phyloP scores from a whole-genome alignment of 2,113 vertebrate genomes.

The Ancistrus triradiatus region DNA sequence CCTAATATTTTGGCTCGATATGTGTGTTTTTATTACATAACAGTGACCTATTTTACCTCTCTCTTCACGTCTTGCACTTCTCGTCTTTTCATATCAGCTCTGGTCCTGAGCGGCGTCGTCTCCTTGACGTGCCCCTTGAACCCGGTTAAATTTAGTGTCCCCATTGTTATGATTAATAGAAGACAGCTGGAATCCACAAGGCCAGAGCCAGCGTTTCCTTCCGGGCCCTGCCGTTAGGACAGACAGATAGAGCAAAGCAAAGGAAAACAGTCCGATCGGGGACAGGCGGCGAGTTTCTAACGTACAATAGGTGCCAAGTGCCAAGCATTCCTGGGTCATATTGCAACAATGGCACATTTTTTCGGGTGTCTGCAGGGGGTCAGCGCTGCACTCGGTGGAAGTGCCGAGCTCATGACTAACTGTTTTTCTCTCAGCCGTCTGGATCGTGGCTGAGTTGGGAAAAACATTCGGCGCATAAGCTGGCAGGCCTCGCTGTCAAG shows the following conservation, averaged over 20 bases:
- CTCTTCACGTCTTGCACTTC: no score
- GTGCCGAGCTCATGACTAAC: not conserved
- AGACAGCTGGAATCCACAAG: conserved; percentile 39
- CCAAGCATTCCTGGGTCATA: conserved; percentile 44
- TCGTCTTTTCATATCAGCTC: no score
- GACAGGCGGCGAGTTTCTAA: conserved; percentile 20
- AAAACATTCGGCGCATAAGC: not conserved
- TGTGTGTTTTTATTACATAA: no score
- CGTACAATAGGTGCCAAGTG: conserved; percentile 52
- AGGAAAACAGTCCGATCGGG: not conserved
- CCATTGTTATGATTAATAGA: conserved; percentile 55
- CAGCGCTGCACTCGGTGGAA: not conserved
- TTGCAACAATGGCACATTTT: conserved; percentile 28
- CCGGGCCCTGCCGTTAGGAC: conserved; percentile 14
- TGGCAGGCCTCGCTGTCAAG: not conserved
- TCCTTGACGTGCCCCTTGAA: conserved; percentile 36
- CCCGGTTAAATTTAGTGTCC: conserved; percentile 45
- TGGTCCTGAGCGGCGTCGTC: not conserved
- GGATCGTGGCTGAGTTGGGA: not conserved
- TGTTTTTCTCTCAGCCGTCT: conserved; percentile 1
- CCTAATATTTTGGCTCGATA: no score
- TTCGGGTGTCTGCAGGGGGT: not conserved
- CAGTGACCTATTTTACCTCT: no score
- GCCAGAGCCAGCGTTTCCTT: conserved; percentile 49
- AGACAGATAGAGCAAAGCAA: no score